Base-by-base conservation (phyloP, 2,113 vertebrate species). In the Anser cygnoides region DNA sequence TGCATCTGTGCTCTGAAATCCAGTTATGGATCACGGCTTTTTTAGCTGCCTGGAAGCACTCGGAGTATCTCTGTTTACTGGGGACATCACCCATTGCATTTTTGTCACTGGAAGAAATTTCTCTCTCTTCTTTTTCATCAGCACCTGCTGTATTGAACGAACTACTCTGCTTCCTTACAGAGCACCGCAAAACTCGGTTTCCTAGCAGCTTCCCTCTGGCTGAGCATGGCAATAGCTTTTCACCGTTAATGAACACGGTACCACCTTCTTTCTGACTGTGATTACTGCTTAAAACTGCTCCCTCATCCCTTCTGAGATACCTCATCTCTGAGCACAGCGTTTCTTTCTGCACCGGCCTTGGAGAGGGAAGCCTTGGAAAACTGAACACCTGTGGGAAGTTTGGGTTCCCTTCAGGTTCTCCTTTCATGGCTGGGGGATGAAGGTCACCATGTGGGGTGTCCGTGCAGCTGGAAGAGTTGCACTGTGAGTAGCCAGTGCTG, bases 1-100 rank as follows among this genome's bases (percentile, higher is more conserved):
- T 97, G 37, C 93, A 96, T 90, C 96, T 97, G 95, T 98, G 98
- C 87, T 98, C 98, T 79, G 98, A 97, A 91, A 98, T 97, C 98
- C 98, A 98, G 84, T 96, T 98, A 26, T 89, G 98, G 88, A 98
- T 96, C 25, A 96, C 46, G 43, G 96, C 97, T 31, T 95, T 98
- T 93, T 97, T 98, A 82, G 94, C 82, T 19, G 49, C 63, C 44
- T 68, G 92, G 83, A 93, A 94, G 82, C 92, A 65, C 66, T 83
- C 4, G 0, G 93, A 66, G 35, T 84, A 89, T 37, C 55, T 89
- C 89, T 92, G 94, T 83, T 82, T 89, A 15, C 61, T 18, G 13
- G 49, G 55, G 33, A 59, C 37, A 29, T 62, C 84, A 62, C 55
- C 67, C 13, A 4, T 41, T 15, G 44, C 2, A 4, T 74, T 82